These are phyloP conservation scores for Strigops habroptila DNA, from an alignment of 2,113 vertebrate species.

Conservation along the genomic window DNA sequence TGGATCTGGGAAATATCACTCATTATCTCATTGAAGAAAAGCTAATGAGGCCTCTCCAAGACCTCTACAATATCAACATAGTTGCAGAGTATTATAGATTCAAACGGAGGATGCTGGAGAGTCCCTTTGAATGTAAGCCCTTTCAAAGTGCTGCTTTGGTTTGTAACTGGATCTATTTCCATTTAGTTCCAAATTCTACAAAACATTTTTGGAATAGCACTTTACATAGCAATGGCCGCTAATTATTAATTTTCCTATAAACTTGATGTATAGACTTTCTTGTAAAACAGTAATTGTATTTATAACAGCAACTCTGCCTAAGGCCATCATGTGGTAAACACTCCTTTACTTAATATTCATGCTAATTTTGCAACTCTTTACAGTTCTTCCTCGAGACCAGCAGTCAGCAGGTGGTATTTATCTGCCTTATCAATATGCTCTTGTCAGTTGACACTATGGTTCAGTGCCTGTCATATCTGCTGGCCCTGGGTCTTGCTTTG, in stretches of 20 bases:
- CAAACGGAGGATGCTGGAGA: slow-evolving; percentile 79
- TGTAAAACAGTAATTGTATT: not conserved
- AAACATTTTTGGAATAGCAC: not conserved
- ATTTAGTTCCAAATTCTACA: not conserved
- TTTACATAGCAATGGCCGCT: not conserved
- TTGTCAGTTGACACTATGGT: not conserved
- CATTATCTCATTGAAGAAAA: slow-evolving; percentile 81
- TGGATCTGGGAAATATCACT: slow-evolving; percentile 63
- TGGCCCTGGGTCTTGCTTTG: not conserved
- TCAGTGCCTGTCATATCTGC: not conserved
- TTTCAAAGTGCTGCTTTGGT: not conserved
- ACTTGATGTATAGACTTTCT: not conserved
- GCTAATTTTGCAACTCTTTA: not conserved
- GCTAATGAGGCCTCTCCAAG: slow-evolving; percentile 73
- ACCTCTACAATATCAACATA: slow-evolving; percentile 62
- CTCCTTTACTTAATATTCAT: not conserved
- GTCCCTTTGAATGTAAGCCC: slow-evolving; percentile 77
- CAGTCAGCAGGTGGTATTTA: not conserved
- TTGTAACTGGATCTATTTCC: not conserved
- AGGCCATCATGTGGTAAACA: not conserved
- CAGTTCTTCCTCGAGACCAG: not conserved
- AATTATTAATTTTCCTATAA: not conserved
- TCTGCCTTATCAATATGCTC: not conserved
- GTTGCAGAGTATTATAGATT: slow-evolving; percentile 76
- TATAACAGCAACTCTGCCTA: not conserved